Base-by-base conservation (phyloP, 2,888 invertebrate species). In the Alloplasta piceator region DNA sequence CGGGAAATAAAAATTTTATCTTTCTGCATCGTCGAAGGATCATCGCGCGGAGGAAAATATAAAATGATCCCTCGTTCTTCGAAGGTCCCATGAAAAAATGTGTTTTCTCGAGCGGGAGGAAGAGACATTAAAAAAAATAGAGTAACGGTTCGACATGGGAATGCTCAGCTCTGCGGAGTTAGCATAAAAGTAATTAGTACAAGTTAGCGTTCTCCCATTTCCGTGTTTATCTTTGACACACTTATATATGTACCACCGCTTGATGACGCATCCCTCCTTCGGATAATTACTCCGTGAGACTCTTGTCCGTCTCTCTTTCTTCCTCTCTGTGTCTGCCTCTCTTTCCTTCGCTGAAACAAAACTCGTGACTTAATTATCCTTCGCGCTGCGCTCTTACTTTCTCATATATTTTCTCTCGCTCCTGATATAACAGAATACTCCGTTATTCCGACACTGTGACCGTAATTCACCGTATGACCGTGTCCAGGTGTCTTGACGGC, bases 281-380 rank as follows among this genome's bases (percentile, higher is more conserved):
- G 64, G 68, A 73, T 80, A 80, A 80, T 80, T 80, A 80, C 77
- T 77, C 38, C 48, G 38, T 61, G 55, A 41, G 56, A n/a, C 46
- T 46, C 26, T 26, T 26, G 26, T 26, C 72, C 38, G 7, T 68
- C 58, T 46, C 72, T 39, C 68, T 73, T 48, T 61, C 63, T 55
- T 67, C 67, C 76, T 68, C 16, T 16, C 41, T 63, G 48, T 68
- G 16, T 16, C 41, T 63, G 48, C 72, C 43, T 50, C 6, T 82
- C 43, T 50, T 1, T 82, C 73, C 58, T 50, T 66, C 72, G 64
- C 67, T 88, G 84, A 83, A 85, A 86, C 85, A 84, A 74, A 86
- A 80, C 85, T 87, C 84, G 85, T 86, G 86, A 83, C 83, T 84
- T 88, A 87, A 89, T 89, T 89, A 88, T 26, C 26, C 86, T 83